Evolutionary conservation across 2,797 vertebrate genomes (phyloP).

Genomic region (Pangasius macronema): DNA sequence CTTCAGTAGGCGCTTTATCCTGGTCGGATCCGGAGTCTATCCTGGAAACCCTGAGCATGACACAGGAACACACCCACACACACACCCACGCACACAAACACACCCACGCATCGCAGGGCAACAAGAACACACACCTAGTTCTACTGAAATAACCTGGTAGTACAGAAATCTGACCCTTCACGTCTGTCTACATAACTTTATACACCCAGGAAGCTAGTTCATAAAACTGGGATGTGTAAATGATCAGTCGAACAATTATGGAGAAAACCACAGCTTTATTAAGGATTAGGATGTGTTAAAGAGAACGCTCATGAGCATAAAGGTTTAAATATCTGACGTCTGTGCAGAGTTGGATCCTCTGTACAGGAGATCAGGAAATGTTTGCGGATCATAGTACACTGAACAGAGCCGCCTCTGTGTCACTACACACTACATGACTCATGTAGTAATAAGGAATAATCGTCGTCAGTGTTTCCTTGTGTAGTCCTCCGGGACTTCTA

Average conservation of each 20-base stretch:
- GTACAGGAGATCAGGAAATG: background rate
- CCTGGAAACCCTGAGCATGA: background rate
- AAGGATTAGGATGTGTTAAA: background rate
- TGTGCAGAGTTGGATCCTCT: background rate
- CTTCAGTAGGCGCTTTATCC: background rate
- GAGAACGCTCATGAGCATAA: too few relatives aligned
- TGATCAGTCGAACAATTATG: background rate
- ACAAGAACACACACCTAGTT: background rate
- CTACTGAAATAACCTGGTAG: background rate
- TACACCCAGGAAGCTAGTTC: background rate
- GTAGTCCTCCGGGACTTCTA: background rate
- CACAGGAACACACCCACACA: background rate
- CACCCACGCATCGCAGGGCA: background rate
- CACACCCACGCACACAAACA: background rate
- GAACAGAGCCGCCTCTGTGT: background rate
- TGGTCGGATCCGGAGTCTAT: background rate
- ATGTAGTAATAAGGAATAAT: background rate
- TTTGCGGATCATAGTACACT: slow-evolving; percentile 47
- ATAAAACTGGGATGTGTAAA: background rate
- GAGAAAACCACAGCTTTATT: background rate
- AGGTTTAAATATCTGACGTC: background rate
- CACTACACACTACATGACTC: background rate
- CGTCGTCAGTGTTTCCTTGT: background rate
- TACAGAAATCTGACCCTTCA: slow-evolving; percentile 14
- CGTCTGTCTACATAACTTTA: background rate